These are phyloP conservation scores for Blomia tropicalis DNA, from an alignment of 2,888 invertebrate species.

Conservation along the genomic window DNA sequence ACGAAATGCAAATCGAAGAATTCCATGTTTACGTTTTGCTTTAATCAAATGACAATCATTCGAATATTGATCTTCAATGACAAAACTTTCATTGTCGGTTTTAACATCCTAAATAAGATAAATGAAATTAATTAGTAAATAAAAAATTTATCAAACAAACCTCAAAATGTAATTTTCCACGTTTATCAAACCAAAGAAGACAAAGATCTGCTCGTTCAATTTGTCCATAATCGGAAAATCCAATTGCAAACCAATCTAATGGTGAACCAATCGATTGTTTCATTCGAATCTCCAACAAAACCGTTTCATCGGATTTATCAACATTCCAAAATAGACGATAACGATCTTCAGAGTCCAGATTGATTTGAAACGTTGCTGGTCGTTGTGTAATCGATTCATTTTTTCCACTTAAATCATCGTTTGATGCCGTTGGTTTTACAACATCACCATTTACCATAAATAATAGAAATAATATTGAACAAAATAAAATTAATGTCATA, in stretches of 20 bases:
- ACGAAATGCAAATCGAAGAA: slow-evolving; percentile 55
- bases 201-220: slow-evolving; percentile 60
- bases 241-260: slow-evolving; percentile 61
- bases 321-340: slow-evolving; percentile 39
- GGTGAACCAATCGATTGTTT: slow-evolving; percentile 16
- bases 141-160: slow-evolving; percentile 31
- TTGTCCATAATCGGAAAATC: slow-evolving; percentile 67
- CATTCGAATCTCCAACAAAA: slow-evolving; percentile 37
- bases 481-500: background rate
- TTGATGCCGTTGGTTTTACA: background rate
- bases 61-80: slow-evolving; percentile 49
- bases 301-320: slow-evolving; percentile 39
- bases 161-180: slow-evolving; percentile 44
- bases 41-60: slow-evolving; percentile 53
- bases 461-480: background rate
- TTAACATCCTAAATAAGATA: slow-evolving; percentile 49
- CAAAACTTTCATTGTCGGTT: slow-evolving; percentile 48
- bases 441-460: background rate
- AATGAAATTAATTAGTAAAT: background rate
- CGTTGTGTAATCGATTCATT: background rate
- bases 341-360: slow-evolving; percentile 28
- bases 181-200: slow-evolving; percentile 57
- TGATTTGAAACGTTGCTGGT: slow-evolving; percentile 18
- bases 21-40: slow-evolving; percentile 35
- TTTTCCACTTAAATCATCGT: too few relatives aligned